Conservation (phyloP, 2,113 vertebrate genomes). For the Pelecanoides urinatrix region DNA sequence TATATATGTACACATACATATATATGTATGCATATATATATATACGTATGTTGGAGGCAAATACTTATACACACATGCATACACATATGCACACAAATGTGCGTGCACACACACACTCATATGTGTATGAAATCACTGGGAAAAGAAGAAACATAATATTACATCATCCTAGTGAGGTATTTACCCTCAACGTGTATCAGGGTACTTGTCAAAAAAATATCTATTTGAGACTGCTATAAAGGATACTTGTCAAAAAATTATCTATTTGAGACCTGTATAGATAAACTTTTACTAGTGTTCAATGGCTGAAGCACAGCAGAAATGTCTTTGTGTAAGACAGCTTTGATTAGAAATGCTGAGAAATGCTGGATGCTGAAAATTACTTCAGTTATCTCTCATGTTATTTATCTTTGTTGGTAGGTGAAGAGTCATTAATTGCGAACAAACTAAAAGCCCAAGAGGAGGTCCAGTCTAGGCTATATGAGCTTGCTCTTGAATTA, state of each 20-base stretch:
- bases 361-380: neutral
- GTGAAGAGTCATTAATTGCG: neutral
- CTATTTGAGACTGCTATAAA: neutral
- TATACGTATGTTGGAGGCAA: neutral
- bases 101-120: accelerated
- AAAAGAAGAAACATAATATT: neutral
- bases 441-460: neutral
- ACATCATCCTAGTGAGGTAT: accelerated
- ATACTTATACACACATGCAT: neutral
- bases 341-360: neutral
- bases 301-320: neutral
- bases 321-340: neutral
- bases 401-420: neutral
- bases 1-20: neutral
- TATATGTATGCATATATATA: no score
- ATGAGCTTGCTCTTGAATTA: neutral
- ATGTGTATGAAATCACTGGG: neutral
- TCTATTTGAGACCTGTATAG: neutral
- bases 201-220: neutral
- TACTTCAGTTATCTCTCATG: neutral
- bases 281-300: neutral
- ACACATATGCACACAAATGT: neutral
- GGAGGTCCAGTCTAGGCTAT: neutral
- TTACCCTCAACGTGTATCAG: neutral
- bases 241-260: neutral